Evolutionary conservation across 2,113 vertebrate genomes (phyloP), one percentile per base, ranked within the genome.

Genomic region (Sakesphorus luctuosus): DNA sequence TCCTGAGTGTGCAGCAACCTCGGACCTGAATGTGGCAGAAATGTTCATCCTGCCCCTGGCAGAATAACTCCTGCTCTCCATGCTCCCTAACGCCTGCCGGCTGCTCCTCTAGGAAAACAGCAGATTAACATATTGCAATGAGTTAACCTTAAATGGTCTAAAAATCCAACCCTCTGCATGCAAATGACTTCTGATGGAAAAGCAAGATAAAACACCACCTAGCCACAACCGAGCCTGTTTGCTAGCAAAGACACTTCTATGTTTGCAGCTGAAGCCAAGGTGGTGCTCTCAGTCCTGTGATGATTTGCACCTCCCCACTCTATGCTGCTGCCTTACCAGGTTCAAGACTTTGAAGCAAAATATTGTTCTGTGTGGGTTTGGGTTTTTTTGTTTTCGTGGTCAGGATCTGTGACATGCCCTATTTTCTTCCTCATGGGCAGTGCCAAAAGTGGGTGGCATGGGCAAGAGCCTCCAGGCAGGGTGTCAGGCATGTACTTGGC

Each of bases 141-240:
- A 95, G 78, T 82, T 97, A 89, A 94, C 94, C 94, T 96, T 95
- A 95, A 95, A 93, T 87, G 87, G 94, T 94, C 87, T 94, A 78
- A 93, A 91, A 87, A 75, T 65, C 69, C 87, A 84, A 94, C 93
- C 18, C 31, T 38, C 87, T 85, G 80, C 69, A 69, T 73, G 91
- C 44, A 94, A 91, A 94, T 72, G 16, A 78, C 56, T 74, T 79
- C 87, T 72, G 81, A 79, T 89, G 86, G 73, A 63, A 84, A 76
- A 78, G 52, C 1, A 2, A 94, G 90, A 87, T 47, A 67, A 85
- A 87, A 36, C 61, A 59, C 9, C 35, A 2, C 78, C 61, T 58
- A 94, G 68, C 36, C 50, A 43, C 71, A 58, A 53, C 74, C 2
- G 7, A 85, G 53, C 52, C 59, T 67, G 44, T 92, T 88, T 71